A percentile compares a stretch with the other conserved stretches of the same genome.
Evolutionary conservation across 2,888 invertebrate genomes (phyloP).

Genomic region (Erynnis tages): DNA sequence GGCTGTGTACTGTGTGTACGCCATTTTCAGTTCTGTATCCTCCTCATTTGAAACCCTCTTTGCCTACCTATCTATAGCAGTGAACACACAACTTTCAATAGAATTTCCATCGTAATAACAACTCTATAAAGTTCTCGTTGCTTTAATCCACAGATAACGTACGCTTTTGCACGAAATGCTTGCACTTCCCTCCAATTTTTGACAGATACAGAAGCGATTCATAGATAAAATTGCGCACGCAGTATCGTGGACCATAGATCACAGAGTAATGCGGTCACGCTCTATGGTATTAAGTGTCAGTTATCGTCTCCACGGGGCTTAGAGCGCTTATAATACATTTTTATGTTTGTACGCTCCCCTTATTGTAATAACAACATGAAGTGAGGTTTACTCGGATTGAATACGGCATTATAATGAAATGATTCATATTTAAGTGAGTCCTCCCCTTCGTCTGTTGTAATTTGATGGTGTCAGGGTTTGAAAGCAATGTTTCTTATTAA

Average conservation of each 20-base stretch:
- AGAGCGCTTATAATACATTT: conserved; percentile 66
- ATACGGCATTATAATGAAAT: conserved; percentile 81
- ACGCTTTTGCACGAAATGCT: conserved; percentile 49
- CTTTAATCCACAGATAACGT: conserved; percentile 29
- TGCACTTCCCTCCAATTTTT: conserved; percentile 60
- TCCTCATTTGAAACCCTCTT: conserved; percentile 26
- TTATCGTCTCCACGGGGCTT: conserved; percentile 79
- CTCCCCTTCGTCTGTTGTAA: conserved; percentile 70
- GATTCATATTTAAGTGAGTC: conserved; percentile 82
- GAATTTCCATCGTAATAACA: conserved; percentile 31
- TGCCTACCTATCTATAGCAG: neutral
- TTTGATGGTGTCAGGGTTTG: conserved; percentile 73
- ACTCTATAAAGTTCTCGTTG: conserved; percentile 42
- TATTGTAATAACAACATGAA: conserved; percentile 73
- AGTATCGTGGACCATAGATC: conserved; percentile 74
- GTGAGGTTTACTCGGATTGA: conserved; percentile 80
- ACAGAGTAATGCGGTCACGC: conserved; percentile 80
- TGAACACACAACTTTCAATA: conserved; percentile 10
- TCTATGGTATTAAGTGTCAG: conserved; percentile 80
- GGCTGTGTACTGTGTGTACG: conserved; percentile 37
- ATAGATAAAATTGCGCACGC: conserved; percentile 60
- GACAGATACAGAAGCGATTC: conserved; percentile 56
- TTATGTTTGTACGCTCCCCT: conserved; percentile 73
- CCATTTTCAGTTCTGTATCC: conserved; percentile 49
- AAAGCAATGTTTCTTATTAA: conserved; percentile 80